Conservation (phyloP, 2,113 vertebrate species). For the Tyto alba region DNA sequence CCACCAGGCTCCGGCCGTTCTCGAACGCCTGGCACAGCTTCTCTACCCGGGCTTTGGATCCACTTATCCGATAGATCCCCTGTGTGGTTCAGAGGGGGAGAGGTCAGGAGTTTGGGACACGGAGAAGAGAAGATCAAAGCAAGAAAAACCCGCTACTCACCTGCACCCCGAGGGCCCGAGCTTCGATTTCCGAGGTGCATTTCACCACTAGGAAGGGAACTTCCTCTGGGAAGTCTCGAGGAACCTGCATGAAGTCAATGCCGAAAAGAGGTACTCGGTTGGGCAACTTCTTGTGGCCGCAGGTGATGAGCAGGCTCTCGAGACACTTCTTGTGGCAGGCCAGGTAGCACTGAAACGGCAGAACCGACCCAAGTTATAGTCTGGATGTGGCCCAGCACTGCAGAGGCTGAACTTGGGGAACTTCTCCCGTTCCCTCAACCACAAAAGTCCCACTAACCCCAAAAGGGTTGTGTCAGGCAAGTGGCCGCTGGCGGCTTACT, state of each 20-base stretch:
- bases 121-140: neutral
- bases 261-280: conserved; percentile 80
- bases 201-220: conserved; percentile 84
- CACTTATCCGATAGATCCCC: conserved; percentile 91
- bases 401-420: neutral
- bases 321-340: conserved; percentile 92
- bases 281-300: conserved; percentile 77
- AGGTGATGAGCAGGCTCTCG: conserved; percentile 83
- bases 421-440: neutral
- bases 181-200: conserved; percentile 88
- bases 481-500: too few relatives aligned
- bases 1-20: conserved; percentile 80
- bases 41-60: conserved; percentile 86
- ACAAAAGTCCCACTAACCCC: neutral
- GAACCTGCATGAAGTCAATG: conserved; percentile 74
- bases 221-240: conserved; percentile 73
- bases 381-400: neutral
- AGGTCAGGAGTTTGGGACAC: neutral
- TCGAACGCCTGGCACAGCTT: conserved; percentile 90
- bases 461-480: neutral
- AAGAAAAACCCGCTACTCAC: conserved; percentile 22
- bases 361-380: neutral
- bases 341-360: conserved; percentile 77
- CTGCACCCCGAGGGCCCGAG: conserved; percentile 83
- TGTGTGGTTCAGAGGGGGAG: neutral